phyloP scores from a whole-genome alignment of 2,113 vertebrate genomes.

The Cisticola juncidis region DNA sequence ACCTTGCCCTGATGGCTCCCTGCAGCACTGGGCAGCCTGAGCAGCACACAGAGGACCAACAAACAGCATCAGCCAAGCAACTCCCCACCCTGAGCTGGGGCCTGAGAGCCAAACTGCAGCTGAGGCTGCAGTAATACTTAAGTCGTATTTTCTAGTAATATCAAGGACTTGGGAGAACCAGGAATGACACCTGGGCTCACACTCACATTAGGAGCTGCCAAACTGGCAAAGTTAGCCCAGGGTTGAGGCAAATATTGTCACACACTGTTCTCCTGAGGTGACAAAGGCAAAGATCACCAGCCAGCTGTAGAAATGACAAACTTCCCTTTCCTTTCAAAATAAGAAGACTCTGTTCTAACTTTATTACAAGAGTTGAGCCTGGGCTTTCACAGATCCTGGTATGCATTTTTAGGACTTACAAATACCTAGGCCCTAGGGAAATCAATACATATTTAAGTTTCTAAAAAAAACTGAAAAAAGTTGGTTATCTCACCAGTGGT shows the following conservation, averaged over 20 bases:
- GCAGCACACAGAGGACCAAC: neutral
- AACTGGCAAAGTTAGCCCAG: neutral
- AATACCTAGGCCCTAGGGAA: neutral
- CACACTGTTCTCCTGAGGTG: neutral
- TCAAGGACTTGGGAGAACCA: neutral
- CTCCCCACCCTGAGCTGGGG: neutral
- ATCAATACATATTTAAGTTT: neutral
- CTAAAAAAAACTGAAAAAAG: neutral
- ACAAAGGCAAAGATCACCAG: neutral
- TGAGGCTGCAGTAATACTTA: neutral
- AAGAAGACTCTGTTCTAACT: neutral
- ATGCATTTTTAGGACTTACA: neutral
- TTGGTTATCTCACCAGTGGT: neutral
- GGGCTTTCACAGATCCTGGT: neutral
- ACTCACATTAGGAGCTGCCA: neutral
- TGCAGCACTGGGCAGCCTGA: neutral
- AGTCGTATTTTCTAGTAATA: neutral
- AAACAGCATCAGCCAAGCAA: neutral
- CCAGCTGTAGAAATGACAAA: neutral
- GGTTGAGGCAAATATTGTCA: neutral
- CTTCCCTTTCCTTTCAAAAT: neutral
- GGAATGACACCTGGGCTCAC: neutral
- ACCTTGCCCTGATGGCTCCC: neutral
- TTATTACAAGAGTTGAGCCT: neutral
- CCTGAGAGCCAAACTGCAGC: neutral